Conservation (phyloP, 2,888 invertebrate species). For the Ornithoptera alexandrae region DNA sequence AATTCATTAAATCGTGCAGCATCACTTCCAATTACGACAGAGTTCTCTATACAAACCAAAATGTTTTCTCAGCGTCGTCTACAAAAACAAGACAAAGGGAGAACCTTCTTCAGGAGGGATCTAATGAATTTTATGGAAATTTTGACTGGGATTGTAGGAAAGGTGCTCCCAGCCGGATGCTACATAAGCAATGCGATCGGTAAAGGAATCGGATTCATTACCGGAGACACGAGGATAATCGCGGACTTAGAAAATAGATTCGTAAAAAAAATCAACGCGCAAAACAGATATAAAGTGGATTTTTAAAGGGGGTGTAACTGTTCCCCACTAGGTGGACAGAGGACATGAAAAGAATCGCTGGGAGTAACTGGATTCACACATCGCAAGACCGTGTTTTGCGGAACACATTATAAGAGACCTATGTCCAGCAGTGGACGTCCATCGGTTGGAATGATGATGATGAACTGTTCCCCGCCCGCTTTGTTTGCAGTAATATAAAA, state of each 20-base stretch:
- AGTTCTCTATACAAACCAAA: not conserved
- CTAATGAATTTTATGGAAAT: constrained; percentile 5
- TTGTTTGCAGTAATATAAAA: no score
- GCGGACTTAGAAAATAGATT: not conserved
- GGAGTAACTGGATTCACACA: no score
- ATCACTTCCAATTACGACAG: not conserved
- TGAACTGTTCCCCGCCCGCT: no score
- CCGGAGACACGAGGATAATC: not conserved
- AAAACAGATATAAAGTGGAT: not conserved
- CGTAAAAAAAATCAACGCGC: not conserved
- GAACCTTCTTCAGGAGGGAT: not conserved
- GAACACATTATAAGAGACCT: no score
- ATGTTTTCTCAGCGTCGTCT: not conserved
- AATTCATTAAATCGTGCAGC: not conserved
- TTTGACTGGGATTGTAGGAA: not conserved
- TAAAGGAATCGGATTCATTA: not conserved
- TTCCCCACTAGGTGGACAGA: no score
- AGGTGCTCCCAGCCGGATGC: not conserved
- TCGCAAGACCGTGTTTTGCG: no score
- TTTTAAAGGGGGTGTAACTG: not conserved
- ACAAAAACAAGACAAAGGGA: not conserved
- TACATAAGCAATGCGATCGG: constrained; percentile 1
- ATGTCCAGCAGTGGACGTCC: no score
- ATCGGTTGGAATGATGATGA: no score
- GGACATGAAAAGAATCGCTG: no score